These are phyloP conservation scores for Hyperopisus bebe DNA, from an alignment of 2,113 vertebrate genomes.

Conservation along the genomic window DNA sequence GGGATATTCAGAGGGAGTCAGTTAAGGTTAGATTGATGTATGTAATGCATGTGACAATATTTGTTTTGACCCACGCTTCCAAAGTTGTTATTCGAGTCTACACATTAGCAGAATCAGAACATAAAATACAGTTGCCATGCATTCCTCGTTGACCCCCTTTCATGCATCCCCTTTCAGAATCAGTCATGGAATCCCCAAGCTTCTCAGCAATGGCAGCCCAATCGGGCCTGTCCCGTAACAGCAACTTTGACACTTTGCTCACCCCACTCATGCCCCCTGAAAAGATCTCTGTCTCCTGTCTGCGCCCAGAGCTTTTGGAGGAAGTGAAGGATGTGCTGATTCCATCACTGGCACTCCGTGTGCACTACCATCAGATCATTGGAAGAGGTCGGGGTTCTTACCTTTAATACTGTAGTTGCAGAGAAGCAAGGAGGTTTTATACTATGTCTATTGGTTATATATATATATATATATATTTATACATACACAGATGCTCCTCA, in stretches of 20 bases:
- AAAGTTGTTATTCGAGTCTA: neutral
- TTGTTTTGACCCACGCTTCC: neutral
- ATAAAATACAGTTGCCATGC: neutral
- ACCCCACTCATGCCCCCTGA: constrained; percentile 64
- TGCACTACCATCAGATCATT: constrained; percentile 71
- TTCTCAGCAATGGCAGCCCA: constrained; percentile 36
- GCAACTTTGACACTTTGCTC: constrained; percentile 46
- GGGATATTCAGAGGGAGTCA: neutral
- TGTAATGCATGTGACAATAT: neutral
- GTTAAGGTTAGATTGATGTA: neutral
- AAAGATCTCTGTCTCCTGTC: constrained; percentile 60
- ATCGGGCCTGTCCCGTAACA: constrained; percentile 45
- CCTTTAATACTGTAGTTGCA: neutral
- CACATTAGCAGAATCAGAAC: neutral
- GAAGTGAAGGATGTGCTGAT: constrained; percentile 93
- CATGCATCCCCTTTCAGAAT: constrained; percentile 25
- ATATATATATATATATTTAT: no score
- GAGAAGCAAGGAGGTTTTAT: neutral
- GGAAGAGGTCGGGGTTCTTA: constrained; percentile 78
- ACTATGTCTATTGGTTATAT: neutral
- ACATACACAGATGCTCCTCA: neutral
- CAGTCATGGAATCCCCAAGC: constrained; percentile 21
- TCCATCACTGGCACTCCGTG: constrained; percentile 65
- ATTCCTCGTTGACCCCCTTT: neutral
- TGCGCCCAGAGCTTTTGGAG: constrained; percentile 69